Conservation (phyloP, 2,888 invertebrate genomes). For the Incurvaria masculella region DNA sequence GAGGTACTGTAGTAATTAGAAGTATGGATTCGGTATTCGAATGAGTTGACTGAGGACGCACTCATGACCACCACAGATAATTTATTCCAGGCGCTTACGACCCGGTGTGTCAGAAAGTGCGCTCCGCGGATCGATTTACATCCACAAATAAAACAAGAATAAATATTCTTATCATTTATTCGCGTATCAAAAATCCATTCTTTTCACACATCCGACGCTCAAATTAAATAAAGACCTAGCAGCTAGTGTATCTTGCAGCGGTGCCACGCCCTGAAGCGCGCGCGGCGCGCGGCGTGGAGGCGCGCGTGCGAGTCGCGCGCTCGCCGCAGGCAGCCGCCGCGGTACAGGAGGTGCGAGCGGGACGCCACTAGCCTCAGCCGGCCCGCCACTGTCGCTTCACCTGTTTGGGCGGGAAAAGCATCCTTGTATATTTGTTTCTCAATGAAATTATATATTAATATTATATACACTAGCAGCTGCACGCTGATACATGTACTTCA, state of each 20-base stretch:
- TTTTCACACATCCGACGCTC: not conserved
- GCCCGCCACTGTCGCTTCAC: not conserved
- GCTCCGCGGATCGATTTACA: no score
- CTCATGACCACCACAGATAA: no score
- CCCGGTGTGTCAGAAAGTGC: no score
- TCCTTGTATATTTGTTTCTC: not conserved
- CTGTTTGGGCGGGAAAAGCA: no score
- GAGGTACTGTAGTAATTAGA: no score
- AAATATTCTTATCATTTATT: not conserved
- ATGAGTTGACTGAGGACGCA: no score
- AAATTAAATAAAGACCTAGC: not conserved
- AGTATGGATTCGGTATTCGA: no score
- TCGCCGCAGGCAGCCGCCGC: conserved; percentile 29
- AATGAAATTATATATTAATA: no score
- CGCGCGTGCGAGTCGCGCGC: conserved; percentile 30
- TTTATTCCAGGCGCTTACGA: no score
- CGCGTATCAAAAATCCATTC: not conserved
- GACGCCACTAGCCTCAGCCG: conserved; percentile 27
- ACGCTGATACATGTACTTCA: not conserved
- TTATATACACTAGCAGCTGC: no score
- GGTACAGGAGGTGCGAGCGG: conserved; percentile 36
- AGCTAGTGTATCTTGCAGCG: conserved; percentile 6
- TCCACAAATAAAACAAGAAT: no score
- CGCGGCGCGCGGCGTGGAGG: conserved; percentile 20
- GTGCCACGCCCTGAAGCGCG: conserved; percentile 31